Evolutionary conservation across 2,888 invertebrate species (phyloP).

Genomic region (Arrhopalites spinosus): DNA sequence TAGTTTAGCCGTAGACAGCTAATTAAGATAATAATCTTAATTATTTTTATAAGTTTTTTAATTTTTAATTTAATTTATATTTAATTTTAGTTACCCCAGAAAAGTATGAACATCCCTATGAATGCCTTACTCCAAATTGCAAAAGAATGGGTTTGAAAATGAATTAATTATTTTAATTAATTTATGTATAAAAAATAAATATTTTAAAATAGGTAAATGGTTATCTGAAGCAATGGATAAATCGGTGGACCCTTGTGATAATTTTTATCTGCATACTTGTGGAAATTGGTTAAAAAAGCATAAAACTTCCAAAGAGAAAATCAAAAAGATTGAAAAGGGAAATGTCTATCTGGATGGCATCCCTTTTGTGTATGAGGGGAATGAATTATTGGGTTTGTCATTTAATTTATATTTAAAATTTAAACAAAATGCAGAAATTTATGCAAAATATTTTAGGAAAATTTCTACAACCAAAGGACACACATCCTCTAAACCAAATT

Average conservation of each 20-base stretch:
- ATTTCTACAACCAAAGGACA: slow-evolving; percentile 32
- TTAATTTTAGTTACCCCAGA: slow-evolving; percentile 32
- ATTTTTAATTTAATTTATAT: background rate
- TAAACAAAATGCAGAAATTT: background rate
- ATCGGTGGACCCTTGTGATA: slow-evolving; percentile 37
- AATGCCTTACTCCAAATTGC: slow-evolving; percentile 41
- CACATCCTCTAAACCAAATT: slow-evolving; percentile 40
- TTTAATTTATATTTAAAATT: background rate
- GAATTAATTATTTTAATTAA: background rate
- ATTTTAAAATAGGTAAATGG: slow-evolving; percentile 32
- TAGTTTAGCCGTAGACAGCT: no score
- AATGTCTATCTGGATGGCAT: slow-evolving; percentile 37
- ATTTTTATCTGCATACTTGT: slow-evolving; percentile 44
- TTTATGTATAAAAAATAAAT: background rate
- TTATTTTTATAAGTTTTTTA: no score
- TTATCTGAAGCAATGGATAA: slow-evolving; percentile 39
- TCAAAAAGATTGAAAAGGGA: no score
- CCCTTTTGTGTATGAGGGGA: slow-evolving; percentile 35
- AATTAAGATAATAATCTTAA: no score
- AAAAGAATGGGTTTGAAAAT: slow-evolving; percentile 34
- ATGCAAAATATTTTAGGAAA: slow-evolving; percentile 16
- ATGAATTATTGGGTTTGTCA: slow-evolving; percentile 33
- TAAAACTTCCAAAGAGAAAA: background rate
- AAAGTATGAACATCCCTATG: slow-evolving; percentile 37
- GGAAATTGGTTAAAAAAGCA: slow-evolving; percentile 26